Percentiles rank a stretch among this genome's conserved stretches.
These are phyloP conservation scores for Deilephila porcellus DNA, from an alignment of 2,888 invertebrate genomes.

Conservation along the genomic window DNA sequence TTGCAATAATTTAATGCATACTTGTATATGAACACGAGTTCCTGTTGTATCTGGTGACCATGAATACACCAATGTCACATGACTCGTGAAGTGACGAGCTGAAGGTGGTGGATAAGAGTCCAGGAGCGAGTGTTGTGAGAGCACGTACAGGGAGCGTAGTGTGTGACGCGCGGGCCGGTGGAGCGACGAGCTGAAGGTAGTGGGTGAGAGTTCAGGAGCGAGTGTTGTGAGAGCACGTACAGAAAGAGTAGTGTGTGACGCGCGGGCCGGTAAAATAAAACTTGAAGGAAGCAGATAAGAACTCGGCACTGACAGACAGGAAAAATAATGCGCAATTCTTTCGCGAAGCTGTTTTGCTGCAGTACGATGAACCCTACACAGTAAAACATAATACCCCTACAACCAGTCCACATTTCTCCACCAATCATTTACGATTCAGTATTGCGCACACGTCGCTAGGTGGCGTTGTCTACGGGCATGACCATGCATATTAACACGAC, in stretches of 20 bases:
- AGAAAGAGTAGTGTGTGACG: slow-evolving; percentile 8
- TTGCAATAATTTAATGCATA: slow-evolving; percentile 39
- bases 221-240: slow-evolving; percentile 13
- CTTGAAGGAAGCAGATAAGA: not conserved
- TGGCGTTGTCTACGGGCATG: slow-evolving; percentile 47
- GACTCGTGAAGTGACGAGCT: not conserved
- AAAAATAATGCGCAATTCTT: slow-evolving; percentile 12
- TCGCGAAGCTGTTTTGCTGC: slow-evolving; percentile 13
- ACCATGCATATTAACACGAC: slow-evolving; percentile 56
- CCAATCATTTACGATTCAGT: slow-evolving; percentile 49
- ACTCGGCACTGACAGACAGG: no score
- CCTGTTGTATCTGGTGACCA: not conserved
- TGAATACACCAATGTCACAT: not conserved
- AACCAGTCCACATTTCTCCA: slow-evolving; percentile 31
- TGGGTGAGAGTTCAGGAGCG: slow-evolving; percentile 3
- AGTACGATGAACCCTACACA: slow-evolving; percentile 6
- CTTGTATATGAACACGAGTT: slow-evolving; percentile 29
- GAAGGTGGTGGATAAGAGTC: slow-evolving; percentile 19
- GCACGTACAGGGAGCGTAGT: slow-evolving; percentile 18
- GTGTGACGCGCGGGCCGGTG: not conserved
- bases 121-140: slow-evolving; percentile 13
- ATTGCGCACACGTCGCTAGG: slow-evolving; percentile 56
- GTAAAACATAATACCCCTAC: slow-evolving; percentile 11
- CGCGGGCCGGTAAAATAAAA: not conserved
- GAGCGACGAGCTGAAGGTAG: slow-evolving; percentile 15